Evolutionary conservation across 2,113 vertebrate species (phyloP), one percentile per base, ranked within the genome.

Genomic region (Esox niger): DNA sequence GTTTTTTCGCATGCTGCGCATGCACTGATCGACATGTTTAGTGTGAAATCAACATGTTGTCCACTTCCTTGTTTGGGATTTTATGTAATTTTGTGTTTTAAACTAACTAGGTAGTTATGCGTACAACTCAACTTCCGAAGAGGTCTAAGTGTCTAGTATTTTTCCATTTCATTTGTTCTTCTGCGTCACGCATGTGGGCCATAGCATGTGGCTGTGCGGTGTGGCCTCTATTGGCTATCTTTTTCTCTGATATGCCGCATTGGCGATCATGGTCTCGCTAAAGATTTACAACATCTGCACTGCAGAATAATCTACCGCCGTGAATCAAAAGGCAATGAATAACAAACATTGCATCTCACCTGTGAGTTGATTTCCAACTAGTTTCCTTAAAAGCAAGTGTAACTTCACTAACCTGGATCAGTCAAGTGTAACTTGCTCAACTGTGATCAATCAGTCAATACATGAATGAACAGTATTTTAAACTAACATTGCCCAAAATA

Each of bases 231-330:
- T 33, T 21, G n/a, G 26, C 13, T 32, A 15, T 27, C 31, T 7
- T 30, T 6, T 26, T 29, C 13, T n/a, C 29, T 13, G 32, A 67
- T 26, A 38, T 57, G 65, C 65, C 54, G 52, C 65, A 67, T 56
- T 67, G 65, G 30, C 47, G 20, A 26, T 58, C 56, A 29, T 58
- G 26, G 32, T 25, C 65, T 38, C 38, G 13, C 38, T 43, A 21
- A 56, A 67, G 65, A 67, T 67, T 67, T 67, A 67, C 55, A 57
- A 67, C 65, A 26, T 67, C 52, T 67, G 65, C 65, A 35, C 6
- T 56, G 56, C 56, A 59, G 25, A 31, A 30, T 30, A 27, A 32
- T 9, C 47, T 6, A 52, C 11, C 2, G n/a, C n/a, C 47, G 21
- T 52, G n/a, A 21, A 21, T 52, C 7, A 23, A 23, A 8, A 52